Evolutionary conservation across 2,888 invertebrate species (phyloP).

Genomic region (Ectropis crepuscularia): DNA sequence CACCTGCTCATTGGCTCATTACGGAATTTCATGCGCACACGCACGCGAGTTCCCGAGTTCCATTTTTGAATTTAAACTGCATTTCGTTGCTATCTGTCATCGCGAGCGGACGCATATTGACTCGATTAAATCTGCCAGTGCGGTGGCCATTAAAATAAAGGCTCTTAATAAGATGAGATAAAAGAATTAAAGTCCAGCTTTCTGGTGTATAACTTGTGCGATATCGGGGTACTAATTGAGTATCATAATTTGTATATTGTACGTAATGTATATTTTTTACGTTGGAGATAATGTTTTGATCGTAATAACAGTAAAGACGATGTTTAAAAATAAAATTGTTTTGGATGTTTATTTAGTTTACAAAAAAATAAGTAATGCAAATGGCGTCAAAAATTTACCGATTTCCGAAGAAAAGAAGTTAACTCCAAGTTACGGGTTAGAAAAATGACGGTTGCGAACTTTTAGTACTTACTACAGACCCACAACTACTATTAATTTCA

Average conservation of each 20-base stretch:
- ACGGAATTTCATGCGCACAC: conserved; percentile 62
- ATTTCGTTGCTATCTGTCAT: conserved; percentile 80
- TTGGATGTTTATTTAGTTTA: too few species aligned
- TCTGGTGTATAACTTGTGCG: conserved; percentile 53
- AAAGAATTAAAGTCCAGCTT: conserved; percentile 30
- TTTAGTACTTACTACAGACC: too few species aligned
- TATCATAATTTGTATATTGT: conserved; percentile 47
- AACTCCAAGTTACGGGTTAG: too few species aligned
- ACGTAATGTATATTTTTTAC: background rate
- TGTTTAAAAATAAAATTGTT: too few species aligned
- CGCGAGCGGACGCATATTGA: conserved; percentile 67
- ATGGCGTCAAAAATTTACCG: too few species aligned
- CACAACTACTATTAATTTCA: too few species aligned
- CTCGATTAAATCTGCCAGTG: conserved; percentile 74
- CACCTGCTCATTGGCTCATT: conserved; percentile 71
- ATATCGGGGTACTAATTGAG: conserved; percentile 38
- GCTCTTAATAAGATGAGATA: conserved; percentile 69
- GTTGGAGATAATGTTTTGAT: background rate
- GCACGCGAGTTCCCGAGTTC: conserved; percentile 53
- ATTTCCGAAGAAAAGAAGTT: too few species aligned
- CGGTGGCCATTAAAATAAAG: conserved; percentile 74
- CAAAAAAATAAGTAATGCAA: too few species aligned
- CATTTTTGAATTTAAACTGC: conserved; percentile 65
- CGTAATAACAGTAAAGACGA: background rate
- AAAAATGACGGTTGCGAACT: too few species aligned